phyloP scores from a whole-genome alignment of 1,140 invertebrate species.

The Radopholus similis region DNA sequence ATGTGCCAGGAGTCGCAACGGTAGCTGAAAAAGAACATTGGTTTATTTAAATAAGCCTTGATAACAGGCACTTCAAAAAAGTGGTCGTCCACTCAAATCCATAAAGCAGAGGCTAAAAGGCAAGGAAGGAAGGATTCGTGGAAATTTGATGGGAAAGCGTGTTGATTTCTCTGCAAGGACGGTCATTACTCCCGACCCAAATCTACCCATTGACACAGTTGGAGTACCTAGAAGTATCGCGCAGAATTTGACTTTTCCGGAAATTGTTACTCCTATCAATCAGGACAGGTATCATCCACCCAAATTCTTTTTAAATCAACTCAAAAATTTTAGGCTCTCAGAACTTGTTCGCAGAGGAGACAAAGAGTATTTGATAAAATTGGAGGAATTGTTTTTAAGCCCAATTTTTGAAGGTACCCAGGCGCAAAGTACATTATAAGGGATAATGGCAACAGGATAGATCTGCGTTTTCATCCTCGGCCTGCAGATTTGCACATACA shows the following conservation, averaged over 20 bases:
- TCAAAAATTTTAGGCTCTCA: slow-evolving; percentile 73
- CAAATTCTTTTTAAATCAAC: slow-evolving; percentile 13
- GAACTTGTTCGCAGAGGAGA: slow-evolving; percentile 90
- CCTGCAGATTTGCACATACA: slow-evolving; percentile 95
- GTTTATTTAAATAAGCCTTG: background rate
- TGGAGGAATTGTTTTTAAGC: no score
- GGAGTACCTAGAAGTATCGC: slow-evolving; percentile 96
- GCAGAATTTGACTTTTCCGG: slow-evolving; percentile 97
- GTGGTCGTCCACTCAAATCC: slow-evolving; percentile 94
- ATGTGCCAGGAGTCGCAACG: slow-evolving; percentile 91
- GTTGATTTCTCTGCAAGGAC: slow-evolving; percentile 98
- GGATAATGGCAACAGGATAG: slow-evolving; percentile 96
- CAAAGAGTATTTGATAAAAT: no score
- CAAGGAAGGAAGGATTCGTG: slow-evolving; percentile 95
- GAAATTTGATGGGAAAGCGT: slow-evolving; percentile 99
- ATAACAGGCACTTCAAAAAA: slow-evolving; percentile 86
- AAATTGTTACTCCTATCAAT: slow-evolving; percentile 98
- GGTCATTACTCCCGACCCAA: slow-evolving; percentile 98
- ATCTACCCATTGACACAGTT: slow-evolving; percentile 94
- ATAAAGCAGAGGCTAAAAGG: slow-evolving; percentile 75
- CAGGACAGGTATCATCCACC: slow-evolving; percentile 74
- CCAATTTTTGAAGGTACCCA: no score
- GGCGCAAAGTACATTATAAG: slow-evolving; percentile 98
- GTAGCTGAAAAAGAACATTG: slow-evolving; percentile 60
- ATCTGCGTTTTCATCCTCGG: slow-evolving; percentile 95